Conservation (phyloP, 2,797 vertebrate genomes). For the Sorex maritimensis region DNA sequence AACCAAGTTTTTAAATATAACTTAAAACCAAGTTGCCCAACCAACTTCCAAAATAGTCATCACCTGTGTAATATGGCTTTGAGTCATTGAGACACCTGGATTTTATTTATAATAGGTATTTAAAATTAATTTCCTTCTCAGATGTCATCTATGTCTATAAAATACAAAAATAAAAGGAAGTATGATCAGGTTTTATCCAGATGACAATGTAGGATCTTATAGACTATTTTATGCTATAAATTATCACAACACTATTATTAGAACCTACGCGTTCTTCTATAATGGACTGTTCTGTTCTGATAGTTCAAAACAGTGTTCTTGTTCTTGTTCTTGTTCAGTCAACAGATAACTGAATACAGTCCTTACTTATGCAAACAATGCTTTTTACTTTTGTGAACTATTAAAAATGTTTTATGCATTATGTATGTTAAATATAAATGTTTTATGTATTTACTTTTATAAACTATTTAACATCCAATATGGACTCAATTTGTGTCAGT, state of each 20-base stretch:
- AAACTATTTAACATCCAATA: constrained; percentile 50
- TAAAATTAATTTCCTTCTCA: constrained; percentile 48
- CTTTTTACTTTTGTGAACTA: too few relatives aligned
- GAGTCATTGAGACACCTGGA: not conserved
- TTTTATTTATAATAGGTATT: constrained; percentile 57
- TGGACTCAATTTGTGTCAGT: constrained; percentile 28
- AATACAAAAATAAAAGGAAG: not conserved
- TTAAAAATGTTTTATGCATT: too few relatives aligned
- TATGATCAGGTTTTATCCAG: constrained; percentile 27
- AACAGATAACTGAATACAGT: not conserved
- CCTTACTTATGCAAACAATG: constrained; percentile 46
- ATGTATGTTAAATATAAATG: too few relatives aligned
- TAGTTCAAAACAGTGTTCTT: not conserved
- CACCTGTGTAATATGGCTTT: not conserved
- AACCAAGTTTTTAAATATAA: not conserved
- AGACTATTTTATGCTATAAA: not conserved
- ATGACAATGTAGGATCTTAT: constrained; percentile 22
- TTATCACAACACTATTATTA: not conserved
- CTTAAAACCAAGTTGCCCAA: not conserved
- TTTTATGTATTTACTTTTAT: too few relatives aligned
- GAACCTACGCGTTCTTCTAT: not conserved
- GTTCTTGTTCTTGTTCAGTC: not conserved
- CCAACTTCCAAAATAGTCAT: not conserved
- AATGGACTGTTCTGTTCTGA: not conserved
- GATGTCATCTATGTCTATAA: constrained; percentile 26